Base-by-base conservation (phyloP, 2,888 invertebrate species). In the Schizaphis graminum region DNA sequence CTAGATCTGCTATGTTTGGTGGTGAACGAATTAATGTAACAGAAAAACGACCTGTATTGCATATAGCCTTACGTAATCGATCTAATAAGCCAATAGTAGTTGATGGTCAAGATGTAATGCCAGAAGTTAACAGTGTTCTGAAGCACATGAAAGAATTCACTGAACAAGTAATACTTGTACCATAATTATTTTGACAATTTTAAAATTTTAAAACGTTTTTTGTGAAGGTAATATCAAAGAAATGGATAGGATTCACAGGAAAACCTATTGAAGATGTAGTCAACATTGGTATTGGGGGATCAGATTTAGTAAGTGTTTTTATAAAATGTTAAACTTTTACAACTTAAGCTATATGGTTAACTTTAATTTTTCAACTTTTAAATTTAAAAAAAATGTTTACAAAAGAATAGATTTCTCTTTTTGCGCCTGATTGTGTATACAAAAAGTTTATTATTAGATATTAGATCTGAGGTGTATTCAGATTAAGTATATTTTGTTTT, bases 211-310 rank as follows among this genome's bases (percentile, higher is more conserved):
- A 61, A 49, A 26, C 7, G 86, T 35, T 91, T 89, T 94, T 86
- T 87, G 89, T 94, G 24, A 93, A 96, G 95, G 96, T 97, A 8
- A 96, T 96, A 94, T 96, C 95, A 89, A 97, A 97, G 10, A 95
- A 96, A 86, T 97, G 97, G 97, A 96, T 96, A 94, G 97, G 97
- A 13, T 98, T 97, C 96, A 98, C 99, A 0, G 99, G 99, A 41
- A 98, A 99, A 96, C 96, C 97, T 94, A 99, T 99, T 94, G 99
- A 98, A 90, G 99, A 99, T 96, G 98, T 99, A 84, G 98, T 99
- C 94, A 99, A 99, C 96, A 99, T 99, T 96, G 99, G 99, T 94
- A 99, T 99, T 95, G 99, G 99, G 61, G 99, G 99, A 77, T 99
- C 99, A 1, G 99, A 99, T 96, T 97, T 99, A 96, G 97, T 97